Percentiles rank a stretch among this genome's conserved stretches.
Conservation (phyloP, 1,140 invertebrate genomes). For the Eufriesea mexicana region DNA sequence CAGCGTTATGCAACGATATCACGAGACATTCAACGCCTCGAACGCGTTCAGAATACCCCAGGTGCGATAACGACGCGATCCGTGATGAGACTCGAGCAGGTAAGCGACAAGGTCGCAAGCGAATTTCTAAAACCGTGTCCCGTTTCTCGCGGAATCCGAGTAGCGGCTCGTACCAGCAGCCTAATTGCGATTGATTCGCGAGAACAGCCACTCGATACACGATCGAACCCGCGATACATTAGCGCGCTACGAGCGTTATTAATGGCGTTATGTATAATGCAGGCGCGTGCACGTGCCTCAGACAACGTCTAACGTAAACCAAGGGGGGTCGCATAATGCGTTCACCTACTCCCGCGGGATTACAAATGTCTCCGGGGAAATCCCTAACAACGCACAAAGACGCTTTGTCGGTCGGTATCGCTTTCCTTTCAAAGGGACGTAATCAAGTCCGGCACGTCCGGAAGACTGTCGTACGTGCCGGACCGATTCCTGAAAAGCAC, state of each 20-base stretch:
- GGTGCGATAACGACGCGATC: neutral
- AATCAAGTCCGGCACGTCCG: constrained; percentile 61
- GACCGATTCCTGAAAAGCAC: constrained; percentile 42
- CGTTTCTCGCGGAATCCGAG: too few relatives aligned
- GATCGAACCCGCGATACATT: constrained; percentile 13
- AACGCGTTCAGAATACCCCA: too few relatives aligned
- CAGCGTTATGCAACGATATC: neutral
- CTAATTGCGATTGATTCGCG: neutral
- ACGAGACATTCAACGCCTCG: neutral
- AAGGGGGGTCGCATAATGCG: neutral
- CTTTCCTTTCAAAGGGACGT: constrained; percentile 64
- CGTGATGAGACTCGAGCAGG: neutral
- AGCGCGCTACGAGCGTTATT: constrained; percentile 11
- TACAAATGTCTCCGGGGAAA: constrained; percentile 40
- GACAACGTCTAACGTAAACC: constrained; percentile 11
- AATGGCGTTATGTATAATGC: constrained; percentile 12
- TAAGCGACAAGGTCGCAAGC: neutral
- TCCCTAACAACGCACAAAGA: constrained; percentile 31
- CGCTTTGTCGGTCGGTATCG: constrained; percentile 61
- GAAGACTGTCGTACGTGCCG: constrained; percentile 54
- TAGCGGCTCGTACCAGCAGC: neutral
- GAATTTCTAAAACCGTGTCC: too few relatives aligned
- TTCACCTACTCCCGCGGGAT: constrained; percentile 45
- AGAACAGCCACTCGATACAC: neutral
- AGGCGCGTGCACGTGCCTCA: neutral